Conservation (phyloP, 2,888 invertebrate species). For the Drosophila mimica region DNA sequence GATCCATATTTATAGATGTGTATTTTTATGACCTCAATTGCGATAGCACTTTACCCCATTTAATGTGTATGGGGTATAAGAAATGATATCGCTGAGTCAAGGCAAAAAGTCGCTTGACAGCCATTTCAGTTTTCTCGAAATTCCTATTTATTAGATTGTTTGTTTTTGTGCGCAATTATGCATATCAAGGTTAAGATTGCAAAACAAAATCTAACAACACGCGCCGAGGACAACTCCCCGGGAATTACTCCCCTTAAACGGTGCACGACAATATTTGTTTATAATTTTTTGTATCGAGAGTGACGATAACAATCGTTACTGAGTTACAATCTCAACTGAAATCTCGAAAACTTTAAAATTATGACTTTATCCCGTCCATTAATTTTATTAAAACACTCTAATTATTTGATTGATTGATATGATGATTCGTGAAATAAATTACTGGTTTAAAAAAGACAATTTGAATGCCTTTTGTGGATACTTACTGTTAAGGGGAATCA, state of each 20-base stretch:
- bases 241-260: slow-evolving; percentile 21
- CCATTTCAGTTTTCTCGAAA: slow-evolving; percentile 22
- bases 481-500: not conserved
- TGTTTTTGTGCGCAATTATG: slow-evolving; percentile 65
- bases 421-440: not conserved
- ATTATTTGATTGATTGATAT: not conserved
- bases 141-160: slow-evolving; percentile 54
- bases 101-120: not conserved
- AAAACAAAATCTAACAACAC: slow-evolving; percentile 39
- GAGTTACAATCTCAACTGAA: not conserved
- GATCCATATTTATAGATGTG: not conserved
- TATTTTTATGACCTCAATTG: not conserved
- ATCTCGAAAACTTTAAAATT: not conserved
- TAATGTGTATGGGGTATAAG: not conserved
- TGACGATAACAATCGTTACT: not conserved
- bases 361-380: not conserved
- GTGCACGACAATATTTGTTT: not conserved
- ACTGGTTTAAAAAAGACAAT: not conserved
- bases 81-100: not conserved
- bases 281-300: not conserved
- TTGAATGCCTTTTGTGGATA: not conserved
- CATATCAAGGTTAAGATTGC: slow-evolving; percentile 71
- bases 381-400: not conserved
- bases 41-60: not conserved
- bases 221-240: slow-evolving; percentile 7